Evolutionary conservation across 2,113 vertebrate genomes (phyloP), one percentile per base, ranked within the genome.

Genomic region (Dicentrarchus labrax): DNA sequence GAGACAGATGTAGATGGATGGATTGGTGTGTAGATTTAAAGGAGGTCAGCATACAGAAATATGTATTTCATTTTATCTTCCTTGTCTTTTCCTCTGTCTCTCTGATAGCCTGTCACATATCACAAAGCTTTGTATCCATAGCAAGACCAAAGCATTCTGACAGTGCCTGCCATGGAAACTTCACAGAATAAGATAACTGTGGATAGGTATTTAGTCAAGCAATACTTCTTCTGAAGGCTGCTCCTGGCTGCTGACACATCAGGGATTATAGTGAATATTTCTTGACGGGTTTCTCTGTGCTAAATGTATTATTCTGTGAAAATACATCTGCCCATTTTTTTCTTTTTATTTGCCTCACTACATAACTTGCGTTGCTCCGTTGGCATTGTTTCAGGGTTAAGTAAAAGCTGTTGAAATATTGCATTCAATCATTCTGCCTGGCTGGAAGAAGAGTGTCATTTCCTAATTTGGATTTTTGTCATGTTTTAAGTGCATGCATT

Each of bases 141-240:
- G 76, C 75, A 65, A 76, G 66, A 86, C 75, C 69, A 30, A 84
- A 57, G 24, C 59, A 12, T 79, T 76, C 70, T 89, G 89, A 92
- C 88, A 90, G 85, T 22, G 9, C 67, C 78, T 90, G 85, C 81
- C 85, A 85, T 86, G 83, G 71, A 88, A 82, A 66, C 89, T 86
- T 90, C 88, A 78, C 65, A 79, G 76, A 84, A 56, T 87, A 61
- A 82, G 78, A 88, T 83, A 86, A 85, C 72, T 78, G 73, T 87
- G 86, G 85, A 92, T 71, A 84, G 74, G 76, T 86, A 75, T 88
- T 90, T 90, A 90, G 83, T 88, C 61, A 89, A 85, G 77, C 86
- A 88, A 36, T 67, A 15, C 71, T 21, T 87, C 56, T 51, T 54
- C 83, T 88, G 77, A 87, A 76, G 71, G 72, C 85, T 75, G 54